Evolutionary conservation across 1,140 invertebrate genomes (phyloP).

Genomic region (Sitophilus oryzae): DNA sequence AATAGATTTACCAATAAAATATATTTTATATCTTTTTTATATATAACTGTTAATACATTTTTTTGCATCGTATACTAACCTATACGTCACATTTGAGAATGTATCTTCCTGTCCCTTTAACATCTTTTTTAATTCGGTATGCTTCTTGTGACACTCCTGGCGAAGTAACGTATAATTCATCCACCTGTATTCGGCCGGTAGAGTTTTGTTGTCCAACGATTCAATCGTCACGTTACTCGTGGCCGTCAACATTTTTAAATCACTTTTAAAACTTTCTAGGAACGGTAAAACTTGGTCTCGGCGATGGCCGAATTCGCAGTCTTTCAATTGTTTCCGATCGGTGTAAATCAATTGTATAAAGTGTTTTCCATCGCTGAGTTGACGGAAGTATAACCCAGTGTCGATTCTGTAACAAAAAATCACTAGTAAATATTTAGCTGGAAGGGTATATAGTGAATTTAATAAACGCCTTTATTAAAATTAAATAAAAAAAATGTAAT

Average conservation of each 20-base stretch:
- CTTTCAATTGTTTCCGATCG: slow-evolving; percentile 50
- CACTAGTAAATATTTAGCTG: background rate
- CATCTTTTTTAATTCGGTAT: slow-evolving; percentile 36
- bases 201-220: slow-evolving; percentile 33
- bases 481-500: background rate
- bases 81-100: background rate
- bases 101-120: background rate
- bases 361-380: slow-evolving; percentile 58
- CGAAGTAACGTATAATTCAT: slow-evolving; percentile 50
- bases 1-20: too few species aligned
- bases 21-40: background rate
- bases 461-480: background rate
- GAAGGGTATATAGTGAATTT: background rate
- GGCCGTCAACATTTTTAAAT: slow-evolving; percentile 48
- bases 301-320: slow-evolving; percentile 60
- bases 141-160: slow-evolving; percentile 47
- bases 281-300: slow-evolving; percentile 50
- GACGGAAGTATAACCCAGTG: slow-evolving; percentile 53
- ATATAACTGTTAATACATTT: background rate
- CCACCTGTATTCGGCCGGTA: slow-evolving; percentile 47
- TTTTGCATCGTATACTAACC: background rate
- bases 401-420: slow-evolving; percentile 44
- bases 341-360: slow-evolving; percentile 65
- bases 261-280: slow-evolving; percentile 49
- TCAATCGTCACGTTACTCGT: slow-evolving; percentile 38